A percentile compares a stretch with the other conserved stretches of the same genome.
Evolutionary conservation across 2,113 vertebrate genomes (phyloP).

Genomic region (Mesembrinibis cayennensis): DNA sequence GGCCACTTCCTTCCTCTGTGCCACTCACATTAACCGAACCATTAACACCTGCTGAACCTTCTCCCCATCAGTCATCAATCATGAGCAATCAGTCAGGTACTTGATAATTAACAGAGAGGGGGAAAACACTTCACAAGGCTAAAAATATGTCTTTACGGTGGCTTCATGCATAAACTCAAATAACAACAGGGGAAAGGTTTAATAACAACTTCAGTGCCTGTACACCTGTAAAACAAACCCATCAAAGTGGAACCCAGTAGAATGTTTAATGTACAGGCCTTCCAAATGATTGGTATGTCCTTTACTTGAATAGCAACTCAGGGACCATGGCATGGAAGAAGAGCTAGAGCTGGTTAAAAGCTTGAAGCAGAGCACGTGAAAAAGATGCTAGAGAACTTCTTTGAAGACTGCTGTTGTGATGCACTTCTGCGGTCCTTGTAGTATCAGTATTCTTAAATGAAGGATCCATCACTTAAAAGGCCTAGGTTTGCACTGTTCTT

Average conservation of each 20-base stretch:
- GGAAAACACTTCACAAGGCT: conserved; percentile 68
- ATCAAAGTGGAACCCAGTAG: background rate
- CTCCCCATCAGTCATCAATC: conserved; percentile 61
- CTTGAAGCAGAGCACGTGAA: background rate
- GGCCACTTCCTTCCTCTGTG: background rate
- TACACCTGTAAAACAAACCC: background rate
- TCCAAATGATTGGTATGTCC: background rate
- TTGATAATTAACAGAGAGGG: conserved; percentile 73
- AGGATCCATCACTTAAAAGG: background rate
- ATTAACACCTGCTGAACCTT: conserved; percentile 60
- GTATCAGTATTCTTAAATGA: background rate
- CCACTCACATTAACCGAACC: conserved; percentile 25
- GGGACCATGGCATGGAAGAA: background rate
- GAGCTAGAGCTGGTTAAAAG: background rate
- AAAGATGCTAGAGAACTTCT: background rate
- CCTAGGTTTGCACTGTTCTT: background rate
- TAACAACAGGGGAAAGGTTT: conserved; percentile 26
- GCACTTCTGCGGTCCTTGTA: background rate
- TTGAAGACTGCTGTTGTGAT: background rate
- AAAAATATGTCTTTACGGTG: conserved; percentile 57
- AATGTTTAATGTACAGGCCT: background rate
- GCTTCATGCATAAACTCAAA: conserved; percentile 48
- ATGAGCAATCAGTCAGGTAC: conserved; percentile 70
- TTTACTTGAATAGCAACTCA: background rate
- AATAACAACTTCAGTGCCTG: background rate